A percentile compares a stretch with the other conserved stretches of the same genome.
phyloP scores from a whole-genome alignment of 2,113 vertebrate species.

The Xyliphius kryptos region DNA sequence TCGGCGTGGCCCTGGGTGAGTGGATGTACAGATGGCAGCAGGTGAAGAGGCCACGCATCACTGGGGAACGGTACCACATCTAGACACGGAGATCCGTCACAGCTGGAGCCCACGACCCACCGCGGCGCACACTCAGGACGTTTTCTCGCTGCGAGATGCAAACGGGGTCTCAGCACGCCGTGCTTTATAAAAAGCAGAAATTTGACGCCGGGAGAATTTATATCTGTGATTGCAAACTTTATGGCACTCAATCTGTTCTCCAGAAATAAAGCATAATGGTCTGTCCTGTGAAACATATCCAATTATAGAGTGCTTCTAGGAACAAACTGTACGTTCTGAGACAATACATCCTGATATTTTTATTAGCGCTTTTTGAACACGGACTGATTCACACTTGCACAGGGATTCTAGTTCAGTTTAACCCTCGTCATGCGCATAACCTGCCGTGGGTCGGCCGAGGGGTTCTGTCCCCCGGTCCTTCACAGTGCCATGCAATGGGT shows the following conservation, averaged over 20 bases:
- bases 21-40: slow-evolving; percentile 32
- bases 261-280: no score
- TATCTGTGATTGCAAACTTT: no score
- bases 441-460: slow-evolving; percentile 18
- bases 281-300: no score
- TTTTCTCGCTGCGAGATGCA: slow-evolving; percentile 15
- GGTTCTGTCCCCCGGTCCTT: slow-evolving; percentile 7
- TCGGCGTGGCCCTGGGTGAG: background rate
- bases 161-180: no score
- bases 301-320: background rate
- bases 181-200: no score
- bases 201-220: no score
- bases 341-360: slow-evolving; percentile 4
- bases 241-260: no score
- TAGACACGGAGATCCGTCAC: slow-evolving; percentile 35
- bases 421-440: no score
- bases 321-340: slow-evolving; percentile 4
- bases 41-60: slow-evolving; percentile 34
- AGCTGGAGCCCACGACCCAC: slow-evolving; percentile 12
- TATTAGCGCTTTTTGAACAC: slow-evolving; percentile 19
- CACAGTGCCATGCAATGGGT: slow-evolving; percentile 51
- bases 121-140: slow-evolving; percentile 2
- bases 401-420: slow-evolving; percentile 21
- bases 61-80: slow-evolving; percentile 24
- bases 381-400: slow-evolving; percentile 8